phyloP scores from a whole-genome alignment of 2,797 vertebrate species.

The Chlorospingus semifuscus region DNA sequence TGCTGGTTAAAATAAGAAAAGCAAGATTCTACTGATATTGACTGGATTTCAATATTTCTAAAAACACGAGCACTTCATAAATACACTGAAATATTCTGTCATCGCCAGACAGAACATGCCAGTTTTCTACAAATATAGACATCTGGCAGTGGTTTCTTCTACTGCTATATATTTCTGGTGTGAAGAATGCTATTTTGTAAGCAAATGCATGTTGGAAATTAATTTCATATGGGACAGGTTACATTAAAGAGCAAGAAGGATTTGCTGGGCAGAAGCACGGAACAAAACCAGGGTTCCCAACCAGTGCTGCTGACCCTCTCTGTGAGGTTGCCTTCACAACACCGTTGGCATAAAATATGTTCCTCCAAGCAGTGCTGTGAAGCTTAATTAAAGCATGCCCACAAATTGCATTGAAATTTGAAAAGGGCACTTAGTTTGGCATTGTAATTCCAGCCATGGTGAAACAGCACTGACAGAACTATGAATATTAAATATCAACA shows the following conservation, averaged over 20 bases:
- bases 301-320: background rate
- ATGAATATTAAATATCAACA: background rate
- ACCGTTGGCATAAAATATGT: background rate
- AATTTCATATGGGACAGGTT: constrained; percentile 43
- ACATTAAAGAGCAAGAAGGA: background rate
- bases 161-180: constrained; percentile 33
- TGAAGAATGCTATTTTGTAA: constrained; percentile 30
- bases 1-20: constrained; percentile 1
- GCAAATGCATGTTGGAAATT: constrained; percentile 39
- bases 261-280: background rate
- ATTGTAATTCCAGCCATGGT: background rate
- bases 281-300: constrained; percentile 1
- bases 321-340: background rate
- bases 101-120: background rate
- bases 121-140: constrained; percentile 40
- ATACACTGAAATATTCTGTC: constrained; percentile 62
- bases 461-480: background rate
- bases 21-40: constrained; percentile 25
- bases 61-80: constrained; percentile 47
- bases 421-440: background rate
- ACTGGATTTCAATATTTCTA: constrained; percentile 36
- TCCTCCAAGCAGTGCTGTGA: background rate
- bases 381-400: background rate
- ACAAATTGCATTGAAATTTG: background rate
- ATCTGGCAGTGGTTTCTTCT: constrained; percentile 44